Conservation (phyloP, 1,140 invertebrate genomes). For the Drosophila novamexicana region DNA sequence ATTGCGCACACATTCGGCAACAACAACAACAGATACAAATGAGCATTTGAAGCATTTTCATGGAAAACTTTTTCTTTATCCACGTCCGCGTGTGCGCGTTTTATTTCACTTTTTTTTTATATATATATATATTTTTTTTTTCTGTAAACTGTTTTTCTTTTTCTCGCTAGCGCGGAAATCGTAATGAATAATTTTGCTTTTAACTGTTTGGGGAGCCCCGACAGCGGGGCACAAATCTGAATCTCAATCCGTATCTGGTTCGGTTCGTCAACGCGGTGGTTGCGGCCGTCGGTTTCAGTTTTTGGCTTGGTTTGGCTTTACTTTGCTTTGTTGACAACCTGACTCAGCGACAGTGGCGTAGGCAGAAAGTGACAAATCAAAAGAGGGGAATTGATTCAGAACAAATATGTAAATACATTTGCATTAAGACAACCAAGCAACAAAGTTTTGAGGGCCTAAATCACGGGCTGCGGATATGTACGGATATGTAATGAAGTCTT, state of each 20-base stretch:
- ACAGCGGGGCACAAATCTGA: slow-evolving; percentile 50
- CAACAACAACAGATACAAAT: slow-evolving; percentile 62
- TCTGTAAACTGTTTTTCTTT: slow-evolving; percentile 17
- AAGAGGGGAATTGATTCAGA: not conserved
- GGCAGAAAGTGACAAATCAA: not conserved
- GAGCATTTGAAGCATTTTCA: slow-evolving; percentile 80
- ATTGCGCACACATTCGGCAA: slow-evolving; percentile 25
- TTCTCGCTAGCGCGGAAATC: slow-evolving; percentile 70
- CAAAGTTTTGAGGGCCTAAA: no score
- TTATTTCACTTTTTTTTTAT: slow-evolving; percentile 35
- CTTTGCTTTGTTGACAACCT: slow-evolving; percentile 62
- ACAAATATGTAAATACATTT: not conserved
- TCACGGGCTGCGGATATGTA: no score
- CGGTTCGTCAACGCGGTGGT: slow-evolving; percentile 45
- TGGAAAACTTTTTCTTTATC: slow-evolving; percentile 65
- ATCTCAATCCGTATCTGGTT: slow-evolving; percentile 62
- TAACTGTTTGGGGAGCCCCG: slow-evolving; percentile 57
- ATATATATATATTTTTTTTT: not conserved
- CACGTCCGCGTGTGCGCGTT: slow-evolving; percentile 33
- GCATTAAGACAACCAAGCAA: no score
- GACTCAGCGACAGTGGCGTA: slow-evolving; percentile 15
- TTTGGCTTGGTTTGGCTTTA: slow-evolving; percentile 49
- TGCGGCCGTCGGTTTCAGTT: slow-evolving; percentile 42
- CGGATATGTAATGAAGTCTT: no score
- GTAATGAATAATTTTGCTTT: slow-evolving; percentile 81